Percentiles rank a stretch among this genome's conserved stretches.
These are phyloP conservation scores for Lucinisca nassula DNA, from an alignment of 2,888 invertebrate species.

Conservation along the genomic window DNA sequence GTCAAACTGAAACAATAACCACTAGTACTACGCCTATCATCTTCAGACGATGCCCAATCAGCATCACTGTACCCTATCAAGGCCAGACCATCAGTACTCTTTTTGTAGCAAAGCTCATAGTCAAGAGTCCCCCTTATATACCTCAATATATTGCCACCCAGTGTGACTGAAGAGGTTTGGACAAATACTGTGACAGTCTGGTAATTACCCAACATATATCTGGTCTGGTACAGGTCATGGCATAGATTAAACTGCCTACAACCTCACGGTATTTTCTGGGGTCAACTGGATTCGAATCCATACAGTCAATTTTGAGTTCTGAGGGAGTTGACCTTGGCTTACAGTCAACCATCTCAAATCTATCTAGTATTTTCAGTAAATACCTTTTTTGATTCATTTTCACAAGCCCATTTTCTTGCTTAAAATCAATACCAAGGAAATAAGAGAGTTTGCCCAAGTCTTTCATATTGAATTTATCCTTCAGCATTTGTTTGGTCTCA, in stretches of 20 bases:
- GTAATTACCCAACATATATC: too few relatives aligned
- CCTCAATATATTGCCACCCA: not conserved
- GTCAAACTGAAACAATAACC: not conserved
- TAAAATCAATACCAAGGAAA: constrained; percentile 39
- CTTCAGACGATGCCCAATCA: not conserved
- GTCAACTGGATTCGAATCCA: not conserved
- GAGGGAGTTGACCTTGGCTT: not conserved
- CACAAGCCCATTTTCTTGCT: not conserved
- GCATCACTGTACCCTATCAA: not conserved
- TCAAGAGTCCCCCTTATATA: not conserved
- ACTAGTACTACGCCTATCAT: not conserved
- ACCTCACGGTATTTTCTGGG: not conserved
- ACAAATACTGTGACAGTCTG: too few relatives aligned
- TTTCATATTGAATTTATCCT: constrained; percentile 55
- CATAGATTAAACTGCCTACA: too few relatives aligned
- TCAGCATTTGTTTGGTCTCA: constrained; percentile 27
- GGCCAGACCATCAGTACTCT: not conserved
- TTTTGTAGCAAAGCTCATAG: not conserved
- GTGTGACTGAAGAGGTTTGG: too few relatives aligned
- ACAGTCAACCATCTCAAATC: not conserved
- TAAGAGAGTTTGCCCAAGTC: constrained; percentile 43
- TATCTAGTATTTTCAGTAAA: not conserved
- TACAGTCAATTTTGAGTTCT: not conserved
- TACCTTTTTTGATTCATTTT: not conserved
- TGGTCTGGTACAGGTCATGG: too few relatives aligned